Evolutionary conservation across 1,140 invertebrate species (phyloP).

Genomic region (Papilio helenus): DNA sequence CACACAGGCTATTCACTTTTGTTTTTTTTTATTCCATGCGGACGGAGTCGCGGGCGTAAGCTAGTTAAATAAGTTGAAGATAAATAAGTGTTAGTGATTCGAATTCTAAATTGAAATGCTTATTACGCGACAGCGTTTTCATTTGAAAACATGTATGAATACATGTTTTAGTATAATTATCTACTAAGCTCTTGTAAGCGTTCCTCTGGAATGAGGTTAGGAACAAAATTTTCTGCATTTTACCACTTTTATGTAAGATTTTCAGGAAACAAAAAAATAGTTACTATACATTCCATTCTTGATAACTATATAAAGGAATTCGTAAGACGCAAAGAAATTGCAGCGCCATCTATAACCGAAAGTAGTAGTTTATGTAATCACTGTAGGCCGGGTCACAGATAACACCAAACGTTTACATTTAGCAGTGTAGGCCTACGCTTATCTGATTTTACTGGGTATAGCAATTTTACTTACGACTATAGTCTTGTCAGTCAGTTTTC

Average conservation of each 20-base stretch:
- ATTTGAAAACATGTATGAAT: neutral
- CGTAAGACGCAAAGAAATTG: neutral
- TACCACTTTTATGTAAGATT: neutral
- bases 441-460: neutral
- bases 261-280: neutral
- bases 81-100: no score
- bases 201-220: neutral
- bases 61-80: no score
- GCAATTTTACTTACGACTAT: neutral
- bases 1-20: no score
- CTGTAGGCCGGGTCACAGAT: neutral
- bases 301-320: neutral
- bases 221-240: neutral
- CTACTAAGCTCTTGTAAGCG: neutral
- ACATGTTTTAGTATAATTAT: neutral
- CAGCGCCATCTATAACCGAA: neutral
- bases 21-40: no score
- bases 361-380: neutral
- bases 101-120: no score
- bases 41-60: no score
- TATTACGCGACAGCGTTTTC: no score
- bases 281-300: no score
- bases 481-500: neutral
- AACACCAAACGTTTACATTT: neutral
- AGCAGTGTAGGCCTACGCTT: neutral